Base-by-base conservation (phyloP, 2,888 invertebrate species). In the Diarsia dahlii region DNA sequence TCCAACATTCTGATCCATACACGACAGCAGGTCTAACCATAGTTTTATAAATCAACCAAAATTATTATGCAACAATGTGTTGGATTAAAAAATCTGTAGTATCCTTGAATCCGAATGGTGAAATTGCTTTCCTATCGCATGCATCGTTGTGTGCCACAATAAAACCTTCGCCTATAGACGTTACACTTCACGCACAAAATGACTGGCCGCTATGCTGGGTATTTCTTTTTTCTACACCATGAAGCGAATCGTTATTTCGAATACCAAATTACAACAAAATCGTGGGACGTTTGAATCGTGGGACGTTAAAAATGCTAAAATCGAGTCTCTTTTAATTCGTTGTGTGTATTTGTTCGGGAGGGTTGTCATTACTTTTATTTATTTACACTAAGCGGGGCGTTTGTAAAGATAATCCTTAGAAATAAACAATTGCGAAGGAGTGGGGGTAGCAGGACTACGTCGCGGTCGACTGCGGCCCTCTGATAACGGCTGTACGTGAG, bases 401-500 rank as follows among this genome's bases (percentile, higher is more conserved):
- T 92, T 92, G 90, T 90, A 91, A 92, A 93, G 94, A 94, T 95
- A 92, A 94, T 93, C 93, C 93, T 83, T 85, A 89, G 91, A 91
- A 93, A 93, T 92, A 95, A 94, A 95, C 93, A 93, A 92, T 91
- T 89, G 92, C 87, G 87, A 89, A 70, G 87, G 89, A 87, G 85
- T 80, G 86, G 81, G 80, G 81, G 83, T 65, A 67, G 75, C 65
- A 78, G 76, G 81, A 76, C 60, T 60, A 62, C 71, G 80, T 60
- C 86, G 82, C 81, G 78, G 80, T 78, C 84, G 90, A 85, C 93
- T 95, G 95, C 83, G 85, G 82, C 80, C 78, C 73, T 79, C 84
- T 88, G 95, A 95, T 95, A 95, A 93, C 90, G 75, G 74, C 82
- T 82, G 88, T 78, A 89, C 95, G 95, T 95, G 95, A 88, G 91